Conservation (phyloP, 2,888 invertebrate species). For the Sinhomidia bicolor region DNA sequence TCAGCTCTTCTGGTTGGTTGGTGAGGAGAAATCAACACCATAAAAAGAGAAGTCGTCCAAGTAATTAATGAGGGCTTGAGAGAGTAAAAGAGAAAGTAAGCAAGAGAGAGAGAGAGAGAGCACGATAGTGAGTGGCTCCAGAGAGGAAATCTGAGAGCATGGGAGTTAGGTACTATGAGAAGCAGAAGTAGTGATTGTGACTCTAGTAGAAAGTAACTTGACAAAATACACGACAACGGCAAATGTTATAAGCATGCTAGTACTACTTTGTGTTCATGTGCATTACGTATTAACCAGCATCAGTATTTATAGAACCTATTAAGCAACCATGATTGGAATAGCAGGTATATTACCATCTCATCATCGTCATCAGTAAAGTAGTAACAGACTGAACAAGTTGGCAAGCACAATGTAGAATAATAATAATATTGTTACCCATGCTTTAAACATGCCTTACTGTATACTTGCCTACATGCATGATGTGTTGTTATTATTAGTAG, state of each 20-base stretch:
- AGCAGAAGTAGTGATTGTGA: too few relatives aligned
- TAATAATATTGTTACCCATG: too few relatives aligned
- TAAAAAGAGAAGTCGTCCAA: conserved; percentile 72
- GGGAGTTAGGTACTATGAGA: conserved; percentile 57
- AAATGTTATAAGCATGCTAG: not conserved
- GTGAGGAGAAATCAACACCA: conserved; percentile 72
- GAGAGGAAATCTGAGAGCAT: conserved; percentile 40
- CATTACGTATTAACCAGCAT: conserved; percentile 20
- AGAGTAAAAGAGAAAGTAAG: conserved; percentile 22
- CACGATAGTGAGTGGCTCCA: not conserved
- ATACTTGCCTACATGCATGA: not conserved
- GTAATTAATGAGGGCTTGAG: conserved; percentile 72
- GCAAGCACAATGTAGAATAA: too few relatives aligned
- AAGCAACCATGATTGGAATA: conserved; percentile 46
- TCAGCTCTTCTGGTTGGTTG: conserved; percentile 60
- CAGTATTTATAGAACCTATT: conserved; percentile 48
- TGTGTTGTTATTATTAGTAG: not conserved
- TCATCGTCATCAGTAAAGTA: not conserved
- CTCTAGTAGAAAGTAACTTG: not conserved
- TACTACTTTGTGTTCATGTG: not conserved
- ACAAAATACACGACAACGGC: not conserved
- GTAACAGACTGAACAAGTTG: not conserved
- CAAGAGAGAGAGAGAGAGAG: conserved; percentile 19
- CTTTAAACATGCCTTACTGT: too few relatives aligned
- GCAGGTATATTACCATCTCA: not conserved